Percentiles rank a stretch among this genome's conserved stretches.
phyloP scores from a whole-genome alignment of 2,888 invertebrate genomes.

The Gastracanthus pulcherrimus region DNA sequence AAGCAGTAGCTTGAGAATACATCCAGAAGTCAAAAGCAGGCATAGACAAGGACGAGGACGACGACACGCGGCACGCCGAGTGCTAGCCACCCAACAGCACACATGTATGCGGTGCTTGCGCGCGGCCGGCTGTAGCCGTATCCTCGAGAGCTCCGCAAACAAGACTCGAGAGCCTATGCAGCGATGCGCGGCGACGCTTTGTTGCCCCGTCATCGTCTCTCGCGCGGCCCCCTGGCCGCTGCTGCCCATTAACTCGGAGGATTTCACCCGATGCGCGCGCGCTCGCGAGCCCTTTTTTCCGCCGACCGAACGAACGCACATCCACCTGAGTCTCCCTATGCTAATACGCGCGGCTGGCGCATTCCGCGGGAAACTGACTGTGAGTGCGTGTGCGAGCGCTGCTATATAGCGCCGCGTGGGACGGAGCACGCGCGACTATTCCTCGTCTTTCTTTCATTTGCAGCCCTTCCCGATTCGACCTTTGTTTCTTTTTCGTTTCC shows the following conservation, averaged over 20 bases:
- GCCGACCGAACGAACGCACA: background rate
- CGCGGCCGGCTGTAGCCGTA: background rate
- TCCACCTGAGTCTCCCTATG: conserved; percentile 5
- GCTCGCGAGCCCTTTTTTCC: background rate
- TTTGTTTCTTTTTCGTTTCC: background rate
- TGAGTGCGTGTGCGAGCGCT: no score
- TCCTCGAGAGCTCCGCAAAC: conserved; percentile 53
- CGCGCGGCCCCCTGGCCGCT: background rate
- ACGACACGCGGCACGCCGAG: no score
- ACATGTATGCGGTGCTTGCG: background rate
- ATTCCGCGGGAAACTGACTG: conserved; percentile 6
- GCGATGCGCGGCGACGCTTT: conserved; percentile 3
- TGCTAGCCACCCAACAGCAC: conserved; percentile 42
- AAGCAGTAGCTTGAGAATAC: no score
- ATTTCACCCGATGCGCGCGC: conserved; percentile 36
- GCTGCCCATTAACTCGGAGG: conserved; percentile 19
- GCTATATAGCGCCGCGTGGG: no score
- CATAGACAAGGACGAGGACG: no score
- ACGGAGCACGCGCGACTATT: background rate
- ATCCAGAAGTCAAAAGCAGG: no score
- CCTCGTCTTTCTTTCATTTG: background rate
- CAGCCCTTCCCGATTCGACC: background rate
- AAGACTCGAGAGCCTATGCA: no score
- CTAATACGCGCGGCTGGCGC: conserved; percentile 21
- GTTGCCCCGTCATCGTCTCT: conserved; percentile 36